phyloP scores from a whole-genome alignment of 2,113 vertebrate genomes.

The Onychostoma macrolepis region DNA sequence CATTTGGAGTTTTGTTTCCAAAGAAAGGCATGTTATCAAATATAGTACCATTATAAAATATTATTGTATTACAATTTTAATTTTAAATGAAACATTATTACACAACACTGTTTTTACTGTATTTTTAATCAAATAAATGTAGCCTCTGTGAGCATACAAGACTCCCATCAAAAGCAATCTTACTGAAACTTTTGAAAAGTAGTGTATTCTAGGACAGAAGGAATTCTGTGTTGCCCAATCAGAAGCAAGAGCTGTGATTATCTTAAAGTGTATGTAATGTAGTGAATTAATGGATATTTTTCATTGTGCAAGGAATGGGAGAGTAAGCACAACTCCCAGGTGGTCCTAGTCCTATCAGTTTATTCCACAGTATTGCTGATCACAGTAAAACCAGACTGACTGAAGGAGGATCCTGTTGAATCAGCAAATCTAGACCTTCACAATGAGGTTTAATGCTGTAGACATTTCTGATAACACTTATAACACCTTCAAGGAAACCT shows the following conservation, averaged over 20 bases:
- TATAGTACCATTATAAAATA: no score
- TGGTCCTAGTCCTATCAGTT: not conserved
- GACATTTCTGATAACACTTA: not conserved
- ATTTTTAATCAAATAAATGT: not conserved
- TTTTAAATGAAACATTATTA: not conserved
- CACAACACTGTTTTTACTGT: not conserved
- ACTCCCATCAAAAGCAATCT: not conserved
- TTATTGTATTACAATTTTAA: no score
- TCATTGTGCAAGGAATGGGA: not conserved
- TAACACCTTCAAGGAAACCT: not conserved
- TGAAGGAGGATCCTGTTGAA: not conserved
- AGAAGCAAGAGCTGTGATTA: not conserved
- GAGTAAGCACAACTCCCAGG: not conserved
- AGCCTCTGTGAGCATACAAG: not conserved
- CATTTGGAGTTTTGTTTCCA: no score
- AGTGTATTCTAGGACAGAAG: not conserved
- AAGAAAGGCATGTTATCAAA: no score
- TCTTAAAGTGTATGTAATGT: not conserved
- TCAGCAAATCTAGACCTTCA: constrained; percentile 9
- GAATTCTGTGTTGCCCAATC: not conserved
- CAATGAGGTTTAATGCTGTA: not conserved
- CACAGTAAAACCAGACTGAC: not conserved
- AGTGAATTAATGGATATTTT: not conserved
- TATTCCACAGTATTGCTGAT: not conserved
- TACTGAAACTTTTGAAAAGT: not conserved